Conservation (phyloP, 2,797 vertebrate species). For the Notamacropus eugenii region DNA sequence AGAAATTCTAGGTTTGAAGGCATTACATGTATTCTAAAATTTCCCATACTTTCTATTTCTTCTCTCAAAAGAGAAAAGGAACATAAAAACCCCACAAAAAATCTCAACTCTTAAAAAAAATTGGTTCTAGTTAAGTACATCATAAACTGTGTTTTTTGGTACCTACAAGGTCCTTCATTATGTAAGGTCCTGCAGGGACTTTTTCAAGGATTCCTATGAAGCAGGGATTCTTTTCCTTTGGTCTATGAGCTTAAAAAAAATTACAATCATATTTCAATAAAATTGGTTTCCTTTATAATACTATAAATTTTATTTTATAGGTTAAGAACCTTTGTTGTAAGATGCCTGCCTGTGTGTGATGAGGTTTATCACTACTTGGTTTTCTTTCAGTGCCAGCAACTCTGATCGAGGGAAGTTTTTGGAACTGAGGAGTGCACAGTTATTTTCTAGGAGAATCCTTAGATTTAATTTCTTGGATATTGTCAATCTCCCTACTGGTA, state of each 20-base stretch:
- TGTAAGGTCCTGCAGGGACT: not conserved
- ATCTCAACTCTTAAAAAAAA: too few species aligned
- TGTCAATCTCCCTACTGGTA: not conserved
- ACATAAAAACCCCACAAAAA: too few species aligned
- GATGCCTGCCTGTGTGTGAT: not conserved
- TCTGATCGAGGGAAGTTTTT: not conserved
- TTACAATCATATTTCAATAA: not conserved
- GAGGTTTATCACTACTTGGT: not conserved
- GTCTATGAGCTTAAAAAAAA: not conserved
- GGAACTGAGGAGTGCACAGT: not conserved
- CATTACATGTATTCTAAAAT: too few species aligned
- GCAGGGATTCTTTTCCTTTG: not conserved
- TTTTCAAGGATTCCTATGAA: not conserved
- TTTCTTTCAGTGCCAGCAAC: not conserved
- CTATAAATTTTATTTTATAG: not conserved
- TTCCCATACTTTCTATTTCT: not conserved
- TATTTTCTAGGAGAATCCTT: not conserved
- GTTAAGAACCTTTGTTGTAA: not conserved
- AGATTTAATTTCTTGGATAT: not conserved
- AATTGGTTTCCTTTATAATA: not conserved
- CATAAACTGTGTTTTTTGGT: not conserved
- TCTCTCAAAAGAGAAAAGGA: slow-evolving; percentile 15
- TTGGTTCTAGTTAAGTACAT: not conserved
- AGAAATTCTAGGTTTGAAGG: not conserved
- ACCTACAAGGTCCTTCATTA: not conserved